Percentiles rank a stretch among this genome's conserved stretches.
phyloP scores from a whole-genome alignment of 2,797 vertebrate species.

The Brachyalestes nurse region DNA sequence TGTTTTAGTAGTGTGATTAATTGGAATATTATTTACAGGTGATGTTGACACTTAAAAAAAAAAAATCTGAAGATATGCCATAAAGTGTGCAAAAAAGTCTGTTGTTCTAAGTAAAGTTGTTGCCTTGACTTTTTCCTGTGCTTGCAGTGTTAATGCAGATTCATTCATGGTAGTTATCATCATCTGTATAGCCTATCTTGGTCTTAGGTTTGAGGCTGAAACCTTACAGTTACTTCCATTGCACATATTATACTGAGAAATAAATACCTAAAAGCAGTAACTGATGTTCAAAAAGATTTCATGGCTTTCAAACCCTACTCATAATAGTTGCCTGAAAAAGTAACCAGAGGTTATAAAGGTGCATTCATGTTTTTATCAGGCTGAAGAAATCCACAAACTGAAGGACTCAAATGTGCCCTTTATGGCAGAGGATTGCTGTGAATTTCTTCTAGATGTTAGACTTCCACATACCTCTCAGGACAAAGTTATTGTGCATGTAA shows the following conservation, averaged over 20 bases:
- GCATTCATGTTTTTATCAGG: background rate
- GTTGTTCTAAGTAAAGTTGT: too few species aligned
- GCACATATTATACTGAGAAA: too few species aligned
- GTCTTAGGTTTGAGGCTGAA: background rate
- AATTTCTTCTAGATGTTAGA: background rate
- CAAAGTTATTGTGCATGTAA: slow-evolving; percentile 19
- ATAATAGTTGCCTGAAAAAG: background rate
- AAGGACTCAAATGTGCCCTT: background rate
- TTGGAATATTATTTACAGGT: too few species aligned
- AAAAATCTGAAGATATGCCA: too few species aligned
- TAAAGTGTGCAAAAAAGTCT: too few species aligned
- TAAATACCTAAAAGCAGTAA: background rate
- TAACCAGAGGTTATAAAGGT: background rate
- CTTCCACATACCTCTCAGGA: slow-evolving; percentile 5
- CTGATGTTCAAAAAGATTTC: background rate
- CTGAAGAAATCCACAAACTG: background rate
- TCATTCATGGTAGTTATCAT: too few species aligned
- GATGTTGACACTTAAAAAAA: too few species aligned
- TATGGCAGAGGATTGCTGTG: background rate
- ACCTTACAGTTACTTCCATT: background rate
- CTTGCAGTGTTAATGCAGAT: too few species aligned
- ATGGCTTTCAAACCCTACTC: background rate
- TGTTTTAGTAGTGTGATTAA: too few species aligned
- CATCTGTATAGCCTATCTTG: too few species aligned
- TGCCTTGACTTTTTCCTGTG: too few species aligned